Evolutionary conservation across 2,113 vertebrate genomes (phyloP), one percentile per base, ranked within the genome.

Genomic region (Chaenocephalus aceratus): DNA sequence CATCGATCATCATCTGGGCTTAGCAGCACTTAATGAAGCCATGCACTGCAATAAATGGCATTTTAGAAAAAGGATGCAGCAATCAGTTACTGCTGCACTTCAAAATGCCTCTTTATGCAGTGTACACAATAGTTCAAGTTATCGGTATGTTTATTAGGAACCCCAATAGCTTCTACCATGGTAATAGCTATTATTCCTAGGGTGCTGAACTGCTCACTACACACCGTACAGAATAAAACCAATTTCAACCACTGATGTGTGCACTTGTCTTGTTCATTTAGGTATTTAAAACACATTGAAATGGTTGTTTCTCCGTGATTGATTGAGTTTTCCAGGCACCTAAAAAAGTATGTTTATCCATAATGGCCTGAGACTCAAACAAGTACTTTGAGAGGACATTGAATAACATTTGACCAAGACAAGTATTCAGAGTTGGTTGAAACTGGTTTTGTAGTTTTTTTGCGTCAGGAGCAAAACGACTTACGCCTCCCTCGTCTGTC

Each of bases 401-500:
- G 84, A 77, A 86, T 60, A 82, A 67, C 54, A 15, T 65, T 54
- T 3, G 34, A 51, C 23, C 44, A 83, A 64, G 53, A 78, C 56
- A 26, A 64, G 57, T 41, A 78, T 70, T 65, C 81, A 82, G 49
- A 70, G 21, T 34, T 82, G 91, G 85, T 91, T 92, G 90, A 94
- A 93, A 83, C 12, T 5, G 64, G 36, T 75, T 83, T 75, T 48
- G 0, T 66, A 7, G 71, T 65, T 30, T 71, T 88, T 89, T 86
- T 89, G 86, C 82, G 58, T 67, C 21, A 59, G 44, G 72, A 90
- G 82, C 86, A 77, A 85, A 90, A 80, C 77, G 6, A 97, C 97
- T 97, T 97, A 98, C 97, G 93, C 96, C 95, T 95, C 95, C 96
- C 92, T 92, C 94, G 44, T 95, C 93, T 66, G 94, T 96, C 95